Conservation (phyloP, 1,140 invertebrate genomes). For the Brachionus paranguensis region DNA sequence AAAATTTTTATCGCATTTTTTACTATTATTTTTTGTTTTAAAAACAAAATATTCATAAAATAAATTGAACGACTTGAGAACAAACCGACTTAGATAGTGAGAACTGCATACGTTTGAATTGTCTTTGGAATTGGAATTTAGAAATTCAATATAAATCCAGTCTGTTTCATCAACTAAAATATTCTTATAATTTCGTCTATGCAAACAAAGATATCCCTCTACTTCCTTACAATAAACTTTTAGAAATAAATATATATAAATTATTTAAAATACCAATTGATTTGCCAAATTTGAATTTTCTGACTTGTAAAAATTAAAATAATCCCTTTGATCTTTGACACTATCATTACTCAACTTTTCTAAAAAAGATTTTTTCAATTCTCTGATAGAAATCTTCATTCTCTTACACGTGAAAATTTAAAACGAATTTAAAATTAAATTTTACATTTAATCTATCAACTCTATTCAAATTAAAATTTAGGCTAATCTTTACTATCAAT, state of each 20-base stretch:
- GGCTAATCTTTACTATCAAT: too few species aligned
- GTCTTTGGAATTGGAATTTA: not conserved
- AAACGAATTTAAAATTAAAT: not conserved
- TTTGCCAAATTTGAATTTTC: not conserved
- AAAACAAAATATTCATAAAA: not conserved
- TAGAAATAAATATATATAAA: not conserved
- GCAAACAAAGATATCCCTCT: slow-evolving; percentile 9
- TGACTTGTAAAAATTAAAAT: not conserved
- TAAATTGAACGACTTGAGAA: not conserved
- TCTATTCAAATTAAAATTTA: not conserved
- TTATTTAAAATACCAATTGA: not conserved
- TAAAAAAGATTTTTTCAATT: not conserved
- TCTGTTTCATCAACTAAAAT: slow-evolving; percentile 20
- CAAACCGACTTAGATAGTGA: not conserved
- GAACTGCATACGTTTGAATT: not conserved
- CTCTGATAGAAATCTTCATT: not conserved
- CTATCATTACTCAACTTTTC: not conserved
- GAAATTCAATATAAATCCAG: slow-evolving; percentile 26
- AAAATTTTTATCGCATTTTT: not conserved
- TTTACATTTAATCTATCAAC: not conserved
- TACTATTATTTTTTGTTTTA: not conserved
- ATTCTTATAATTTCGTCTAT: slow-evolving; percentile 30
- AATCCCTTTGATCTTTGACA: not conserved
- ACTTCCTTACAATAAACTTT: not conserved
- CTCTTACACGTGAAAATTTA: not conserved